These are phyloP conservation scores for Arvicanthis niloticus DNA, from an alignment of 2,113 vertebrate genomes.

Conservation along the genomic window DNA sequence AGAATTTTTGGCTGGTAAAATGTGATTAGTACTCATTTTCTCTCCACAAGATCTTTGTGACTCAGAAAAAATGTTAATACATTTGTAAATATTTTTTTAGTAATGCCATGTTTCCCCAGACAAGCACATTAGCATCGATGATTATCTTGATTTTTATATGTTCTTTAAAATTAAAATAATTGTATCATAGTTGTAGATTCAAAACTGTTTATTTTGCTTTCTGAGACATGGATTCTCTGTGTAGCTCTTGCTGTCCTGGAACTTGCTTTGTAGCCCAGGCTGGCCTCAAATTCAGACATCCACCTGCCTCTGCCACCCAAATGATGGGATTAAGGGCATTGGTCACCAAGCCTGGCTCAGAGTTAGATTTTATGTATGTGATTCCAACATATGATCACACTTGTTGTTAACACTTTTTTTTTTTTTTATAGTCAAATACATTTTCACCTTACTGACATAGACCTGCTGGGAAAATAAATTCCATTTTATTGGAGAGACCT, in stretches of 20 bases:
- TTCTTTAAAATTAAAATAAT: not conserved
- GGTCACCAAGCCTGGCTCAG: not conserved
- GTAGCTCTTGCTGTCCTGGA: not conserved
- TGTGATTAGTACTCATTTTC: slow-evolving; percentile 4
- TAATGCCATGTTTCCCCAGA: not conserved
- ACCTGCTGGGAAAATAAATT: slow-evolving; percentile 1
- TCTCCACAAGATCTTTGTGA: not conserved
- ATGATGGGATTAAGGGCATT: not conserved
- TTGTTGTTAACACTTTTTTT: not conserved
- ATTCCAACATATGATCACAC: slow-evolving; percentile 12
- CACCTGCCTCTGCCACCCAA: not conserved
- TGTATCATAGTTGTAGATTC: not conserved
- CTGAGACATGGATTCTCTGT: not conserved
- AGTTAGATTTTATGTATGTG: not conserved
- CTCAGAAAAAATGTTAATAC: not conserved
- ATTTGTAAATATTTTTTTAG: not conserved
- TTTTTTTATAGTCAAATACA: not conserved
- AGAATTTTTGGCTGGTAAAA: slow-evolving; percentile 25
- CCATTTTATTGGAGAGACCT: not conserved
- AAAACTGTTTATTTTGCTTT: not conserved
- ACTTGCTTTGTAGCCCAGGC: not conserved
- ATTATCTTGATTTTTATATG: not conserved
- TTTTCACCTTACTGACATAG: slow-evolving; percentile 24
- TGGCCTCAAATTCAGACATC: not conserved
- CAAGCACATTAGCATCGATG: not conserved